Conservation (phyloP, 2,113 vertebrate species). For the Cyprinus carpio region DNA sequence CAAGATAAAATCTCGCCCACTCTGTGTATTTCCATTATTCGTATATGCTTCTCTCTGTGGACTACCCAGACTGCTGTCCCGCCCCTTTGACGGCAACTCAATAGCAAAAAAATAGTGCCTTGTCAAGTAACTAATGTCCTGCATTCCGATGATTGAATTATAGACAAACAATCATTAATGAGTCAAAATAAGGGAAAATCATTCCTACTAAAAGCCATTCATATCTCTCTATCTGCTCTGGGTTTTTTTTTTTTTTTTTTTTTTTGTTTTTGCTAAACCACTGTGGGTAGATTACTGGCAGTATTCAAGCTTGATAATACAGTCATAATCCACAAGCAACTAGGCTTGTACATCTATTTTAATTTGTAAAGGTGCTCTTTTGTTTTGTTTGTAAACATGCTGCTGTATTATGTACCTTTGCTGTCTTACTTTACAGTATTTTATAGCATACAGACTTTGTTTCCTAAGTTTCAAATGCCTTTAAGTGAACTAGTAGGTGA, state of each 20-base stretch:
- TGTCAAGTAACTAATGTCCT: constrained; percentile 71
- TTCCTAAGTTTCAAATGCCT: constrained; percentile 49
- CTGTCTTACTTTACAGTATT: constrained; percentile 44
- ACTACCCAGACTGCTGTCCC: constrained; percentile 46
- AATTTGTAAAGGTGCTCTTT: constrained; percentile 31
- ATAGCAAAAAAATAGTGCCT: constrained; percentile 80
- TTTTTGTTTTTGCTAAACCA: constrained; percentile 7
- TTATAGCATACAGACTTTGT: constrained; percentile 4
- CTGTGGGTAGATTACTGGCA: constrained; percentile 18
- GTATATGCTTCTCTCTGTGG: constrained; percentile 56
- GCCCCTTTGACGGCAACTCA: constrained; percentile 63
- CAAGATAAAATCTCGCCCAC: constrained; percentile 35
- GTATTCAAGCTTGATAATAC: constrained; percentile 4
- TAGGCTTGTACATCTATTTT: constrained; percentile 17
- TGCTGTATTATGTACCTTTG: constrained; percentile 44
- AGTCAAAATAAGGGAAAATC: constrained; percentile 43
- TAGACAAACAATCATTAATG: constrained; percentile 35
- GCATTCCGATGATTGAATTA: constrained; percentile 62
- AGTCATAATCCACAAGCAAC: neutral
- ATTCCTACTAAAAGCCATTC: constrained; percentile 49
- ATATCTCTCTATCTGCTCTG: constrained; percentile 15
- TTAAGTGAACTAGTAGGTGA: constrained; percentile 22
- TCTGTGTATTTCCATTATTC: constrained; percentile 41
- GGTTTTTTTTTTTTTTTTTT: neutral
- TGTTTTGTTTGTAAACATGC: constrained; percentile 43